A percentile compares a stretch with the other conserved stretches of the same genome.
These are phyloP conservation scores for Podocnemis expansa DNA, from an alignment of 2,113 vertebrate species.

Conservation along the genomic window DNA sequence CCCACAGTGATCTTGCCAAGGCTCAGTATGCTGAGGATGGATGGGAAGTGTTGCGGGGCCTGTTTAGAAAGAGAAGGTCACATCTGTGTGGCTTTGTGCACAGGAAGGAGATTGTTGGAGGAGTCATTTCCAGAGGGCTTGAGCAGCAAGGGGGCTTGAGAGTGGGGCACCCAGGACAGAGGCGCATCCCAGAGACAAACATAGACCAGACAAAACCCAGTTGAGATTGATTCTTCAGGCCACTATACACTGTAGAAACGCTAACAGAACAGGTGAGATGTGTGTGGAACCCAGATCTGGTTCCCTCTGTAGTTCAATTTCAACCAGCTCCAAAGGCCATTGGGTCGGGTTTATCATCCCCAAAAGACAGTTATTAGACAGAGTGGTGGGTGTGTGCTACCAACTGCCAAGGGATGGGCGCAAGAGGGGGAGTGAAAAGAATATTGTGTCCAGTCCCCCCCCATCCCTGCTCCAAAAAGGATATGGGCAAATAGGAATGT, in stretches of 20 bases:
- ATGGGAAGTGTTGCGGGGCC: neutral
- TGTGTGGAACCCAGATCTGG: neutral
- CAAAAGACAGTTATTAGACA: neutral
- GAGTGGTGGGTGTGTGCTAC: no score
- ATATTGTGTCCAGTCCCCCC: no score
- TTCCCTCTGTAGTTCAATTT: neutral
- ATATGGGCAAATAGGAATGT: no score
- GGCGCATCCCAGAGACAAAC: neutral
- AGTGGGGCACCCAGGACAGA: neutral
- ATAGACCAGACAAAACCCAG: neutral
- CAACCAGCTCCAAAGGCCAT: neutral
- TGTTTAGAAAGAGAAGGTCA: neutral
- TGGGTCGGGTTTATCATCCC: neutral
- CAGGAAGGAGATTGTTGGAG: neutral
- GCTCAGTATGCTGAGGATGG: neutral
- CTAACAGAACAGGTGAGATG: fast-evolving
- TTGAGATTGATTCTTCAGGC: neutral
- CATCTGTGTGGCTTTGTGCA: neutral
- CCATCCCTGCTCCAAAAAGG: no score
- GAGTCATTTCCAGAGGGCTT: neutral
- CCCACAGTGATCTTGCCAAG: neutral
- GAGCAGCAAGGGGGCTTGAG: neutral
- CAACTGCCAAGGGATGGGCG: neutral
- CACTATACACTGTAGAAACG: neutral
- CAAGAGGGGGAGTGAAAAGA: neutral